Evolutionary conservation across 2,888 invertebrate species (phyloP).

Genomic region (Opisthograptis luteolata): DNA sequence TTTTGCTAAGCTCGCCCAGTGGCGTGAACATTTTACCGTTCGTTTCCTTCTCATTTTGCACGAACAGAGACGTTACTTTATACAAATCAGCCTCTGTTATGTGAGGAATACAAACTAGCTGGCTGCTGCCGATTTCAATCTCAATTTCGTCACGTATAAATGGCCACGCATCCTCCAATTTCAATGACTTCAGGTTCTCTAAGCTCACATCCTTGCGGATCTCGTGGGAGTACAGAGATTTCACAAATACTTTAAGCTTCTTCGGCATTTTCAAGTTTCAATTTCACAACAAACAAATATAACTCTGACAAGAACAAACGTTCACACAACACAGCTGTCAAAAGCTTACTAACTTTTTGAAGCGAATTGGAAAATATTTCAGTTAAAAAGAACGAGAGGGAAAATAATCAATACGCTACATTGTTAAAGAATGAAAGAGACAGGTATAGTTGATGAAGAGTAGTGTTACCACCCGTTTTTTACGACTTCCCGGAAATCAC

Average conservation of each 20-base stretch:
- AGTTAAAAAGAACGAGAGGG: conserved; percentile 31
- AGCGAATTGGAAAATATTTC: too few species aligned
- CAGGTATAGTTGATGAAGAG: conserved; percentile 1
- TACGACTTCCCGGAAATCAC: conserved; percentile 25
- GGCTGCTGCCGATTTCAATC: conserved; percentile 78
- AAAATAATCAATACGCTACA: conserved; percentile 40
- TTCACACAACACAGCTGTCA: conserved; percentile 39
- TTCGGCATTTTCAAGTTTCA: conserved; percentile 70
- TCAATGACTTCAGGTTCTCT: conserved; percentile 71
- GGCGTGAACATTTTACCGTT: conserved; percentile 80
- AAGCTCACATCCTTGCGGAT: conserved; percentile 81
- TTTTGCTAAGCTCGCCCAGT: conserved; percentile 70
- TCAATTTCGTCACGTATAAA: conserved; percentile 82
- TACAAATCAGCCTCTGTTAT: conserved; percentile 80
- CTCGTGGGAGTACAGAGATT: conserved; percentile 78
- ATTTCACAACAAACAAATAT: conserved; percentile 23
- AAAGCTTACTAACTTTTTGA: conserved; percentile 48
- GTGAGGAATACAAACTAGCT: conserved; percentile 79
- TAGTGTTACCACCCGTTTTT: conserved; percentile 29
- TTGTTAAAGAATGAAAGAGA: conserved; percentile 32
- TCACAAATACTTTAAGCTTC: conserved; percentile 78
- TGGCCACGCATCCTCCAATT: conserved; percentile 81
- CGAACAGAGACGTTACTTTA: conserved; percentile 76
- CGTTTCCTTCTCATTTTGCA: conserved; percentile 74
- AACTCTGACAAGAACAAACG: conserved; percentile 34